phyloP scores from a whole-genome alignment of 2,113 vertebrate genomes.

The Pluvianellus socialis region DNA sequence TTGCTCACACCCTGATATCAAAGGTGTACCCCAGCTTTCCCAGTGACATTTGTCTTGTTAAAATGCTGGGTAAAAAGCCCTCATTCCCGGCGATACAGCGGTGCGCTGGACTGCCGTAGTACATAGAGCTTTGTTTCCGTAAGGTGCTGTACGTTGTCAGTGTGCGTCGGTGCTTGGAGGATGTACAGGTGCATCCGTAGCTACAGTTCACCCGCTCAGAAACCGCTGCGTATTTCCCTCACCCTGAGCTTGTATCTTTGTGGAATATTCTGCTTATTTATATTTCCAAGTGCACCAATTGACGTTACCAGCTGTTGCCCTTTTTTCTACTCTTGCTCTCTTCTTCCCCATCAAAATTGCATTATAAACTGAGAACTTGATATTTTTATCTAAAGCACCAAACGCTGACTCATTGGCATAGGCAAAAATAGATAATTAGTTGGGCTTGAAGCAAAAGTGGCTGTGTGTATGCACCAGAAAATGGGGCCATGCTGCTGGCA shows the following conservation, averaged over 20 bases:
- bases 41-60: background rate
- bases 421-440: constrained; percentile 35
- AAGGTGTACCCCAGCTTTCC: background rate
- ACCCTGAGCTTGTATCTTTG: background rate
- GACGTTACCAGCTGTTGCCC: constrained; percentile 42
- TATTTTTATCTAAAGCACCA: constrained; percentile 53
- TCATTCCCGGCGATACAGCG: accelerated
- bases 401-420: constrained; percentile 19
- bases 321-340: constrained; percentile 26
- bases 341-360: background rate
- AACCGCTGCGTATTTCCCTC: background rate
- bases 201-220: background rate
- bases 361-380: background rate
- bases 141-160: background rate
- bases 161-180: background rate
- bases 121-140: background rate
- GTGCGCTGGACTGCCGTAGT: accelerated
- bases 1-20: background rate
- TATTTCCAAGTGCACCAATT: background rate
- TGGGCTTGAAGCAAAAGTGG: constrained; percentile 17
- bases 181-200: accelerated
- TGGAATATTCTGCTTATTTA: background rate
- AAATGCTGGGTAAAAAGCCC: background rate
- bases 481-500: background rate
- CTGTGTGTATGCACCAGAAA: background rate